Percentiles rank a stretch among this genome's conserved stretches.
Evolutionary conservation across 2,113 vertebrate genomes (phyloP).

Genomic region (Periophthalmodon schlosseri): DNA sequence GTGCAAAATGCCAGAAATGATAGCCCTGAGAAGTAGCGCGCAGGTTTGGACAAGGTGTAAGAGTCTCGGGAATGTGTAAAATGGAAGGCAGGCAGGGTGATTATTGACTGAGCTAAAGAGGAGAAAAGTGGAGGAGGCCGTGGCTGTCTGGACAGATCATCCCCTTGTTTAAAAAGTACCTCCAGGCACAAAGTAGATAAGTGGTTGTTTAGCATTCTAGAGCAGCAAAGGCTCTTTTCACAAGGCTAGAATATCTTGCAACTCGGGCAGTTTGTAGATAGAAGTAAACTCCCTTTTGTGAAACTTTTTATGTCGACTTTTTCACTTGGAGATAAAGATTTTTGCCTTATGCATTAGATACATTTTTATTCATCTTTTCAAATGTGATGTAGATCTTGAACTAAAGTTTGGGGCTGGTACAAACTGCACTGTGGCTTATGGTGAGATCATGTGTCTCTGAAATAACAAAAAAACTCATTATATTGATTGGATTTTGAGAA

Average conservation of each 20-base stretch:
- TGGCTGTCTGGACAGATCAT: neutral
- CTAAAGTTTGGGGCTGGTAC: too few relatives aligned
- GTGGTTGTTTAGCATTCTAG: conserved; percentile 5
- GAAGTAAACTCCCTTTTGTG: neutral
- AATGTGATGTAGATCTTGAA: too few relatives aligned
- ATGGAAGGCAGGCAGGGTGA: neutral
- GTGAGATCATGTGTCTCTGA: too few relatives aligned
- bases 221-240: neutral
- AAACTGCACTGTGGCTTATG: too few relatives aligned
- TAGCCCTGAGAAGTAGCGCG: neutral
- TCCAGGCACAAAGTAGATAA: neutral
- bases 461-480: too few relatives aligned
- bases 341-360: too few relatives aligned
- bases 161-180: conserved; percentile 9
- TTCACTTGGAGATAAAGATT: too few relatives aligned
- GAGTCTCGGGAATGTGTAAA: neutral
- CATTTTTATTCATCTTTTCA: too few relatives aligned
- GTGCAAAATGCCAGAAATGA: neutral
- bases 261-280: neutral
- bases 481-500: too few relatives aligned
- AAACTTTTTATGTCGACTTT: too few relatives aligned
- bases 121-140: neutral
- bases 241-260: neutral
- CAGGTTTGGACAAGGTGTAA: neutral
- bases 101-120: conserved; percentile 5